phyloP scores from a whole-genome alignment of 2,113 vertebrate genomes.

The Pluvialis apricaria region DNA sequence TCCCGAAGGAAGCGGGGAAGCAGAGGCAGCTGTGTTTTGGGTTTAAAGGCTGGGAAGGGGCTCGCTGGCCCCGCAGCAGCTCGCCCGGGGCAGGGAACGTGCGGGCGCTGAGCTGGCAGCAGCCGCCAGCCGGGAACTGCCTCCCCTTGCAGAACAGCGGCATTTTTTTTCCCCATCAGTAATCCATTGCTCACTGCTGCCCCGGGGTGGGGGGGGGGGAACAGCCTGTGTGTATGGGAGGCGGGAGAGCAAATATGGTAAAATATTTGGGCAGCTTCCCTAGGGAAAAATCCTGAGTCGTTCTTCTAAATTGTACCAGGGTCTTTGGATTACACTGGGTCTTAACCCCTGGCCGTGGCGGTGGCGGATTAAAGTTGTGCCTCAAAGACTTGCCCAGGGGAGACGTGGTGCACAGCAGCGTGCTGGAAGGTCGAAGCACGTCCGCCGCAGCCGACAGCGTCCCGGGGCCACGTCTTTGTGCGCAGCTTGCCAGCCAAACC shows the following conservation, averaged over 20 bases:
- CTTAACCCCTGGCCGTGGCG: background rate
- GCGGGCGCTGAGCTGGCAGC: background rate
- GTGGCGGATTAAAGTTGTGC: background rate
- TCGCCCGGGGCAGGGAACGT: background rate
- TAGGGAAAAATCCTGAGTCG: background rate
- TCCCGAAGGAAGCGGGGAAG: background rate
- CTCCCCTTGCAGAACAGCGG: background rate
- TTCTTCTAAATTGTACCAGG: background rate
- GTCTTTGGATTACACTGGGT: background rate
- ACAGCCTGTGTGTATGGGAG: background rate
- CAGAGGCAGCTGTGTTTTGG: background rate
- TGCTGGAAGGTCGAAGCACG: background rate
- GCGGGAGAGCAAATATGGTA: constrained; percentile 34
- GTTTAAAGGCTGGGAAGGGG: background rate
- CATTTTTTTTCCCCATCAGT: constrained; percentile 32
- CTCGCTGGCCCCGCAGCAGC: background rate
- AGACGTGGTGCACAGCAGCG: background rate
- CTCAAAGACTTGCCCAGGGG: rapidly evolving
- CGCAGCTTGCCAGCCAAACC: background rate
- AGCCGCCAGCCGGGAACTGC: background rate
- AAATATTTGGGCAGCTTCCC: constrained; percentile 42
- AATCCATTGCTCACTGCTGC: background rate
- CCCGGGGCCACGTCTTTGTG: background rate
- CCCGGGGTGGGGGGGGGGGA: background rate
- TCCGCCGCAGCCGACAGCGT: background rate